Percentiles rank a stretch among this genome's conserved stretches.
Evolutionary conservation across 2,888 invertebrate genomes (phyloP).

Genomic region (Pheosia tremula): DNA sequence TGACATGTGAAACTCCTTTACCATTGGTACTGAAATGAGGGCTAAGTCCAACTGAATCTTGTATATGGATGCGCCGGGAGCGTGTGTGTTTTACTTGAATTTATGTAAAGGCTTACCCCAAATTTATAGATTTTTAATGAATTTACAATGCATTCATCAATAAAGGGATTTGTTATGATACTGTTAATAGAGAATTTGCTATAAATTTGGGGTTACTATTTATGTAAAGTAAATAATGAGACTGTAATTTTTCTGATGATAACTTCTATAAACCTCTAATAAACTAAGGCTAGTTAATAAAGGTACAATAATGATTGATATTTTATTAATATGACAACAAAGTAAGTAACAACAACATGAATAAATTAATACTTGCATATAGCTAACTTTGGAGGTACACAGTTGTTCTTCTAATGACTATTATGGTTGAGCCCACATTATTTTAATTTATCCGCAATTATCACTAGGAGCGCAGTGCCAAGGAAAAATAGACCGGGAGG

Average conservation of each 20-base stretch:
- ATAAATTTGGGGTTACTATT: background rate
- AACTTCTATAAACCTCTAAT: too few relatives aligned
- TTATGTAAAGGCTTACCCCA: too few relatives aligned
- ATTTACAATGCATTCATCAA: too few relatives aligned
- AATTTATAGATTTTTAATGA: too few relatives aligned
- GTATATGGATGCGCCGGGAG: too few relatives aligned
- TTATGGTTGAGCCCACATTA: conserved; percentile 46
- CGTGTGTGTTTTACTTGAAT: too few relatives aligned
- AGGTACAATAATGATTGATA: conserved; percentile 4
- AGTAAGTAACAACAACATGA: conserved; percentile 52
- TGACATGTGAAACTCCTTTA: too few relatives aligned
- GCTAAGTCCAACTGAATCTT: too few relatives aligned
- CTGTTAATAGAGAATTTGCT: too few relatives aligned
- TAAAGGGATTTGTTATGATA: too few relatives aligned
- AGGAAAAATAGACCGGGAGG: conserved; percentile 76
- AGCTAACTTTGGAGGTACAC: conserved; percentile 61
- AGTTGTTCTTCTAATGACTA: conserved; percentile 52
- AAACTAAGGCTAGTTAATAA: background rate
- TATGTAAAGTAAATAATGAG: background rate
- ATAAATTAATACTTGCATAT: conserved; percentile 71
- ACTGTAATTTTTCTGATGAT: background rate
- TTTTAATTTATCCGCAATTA: conserved; percentile 78
- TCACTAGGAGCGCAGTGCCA: conserved; percentile 75
- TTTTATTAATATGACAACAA: conserved; percentile 51
- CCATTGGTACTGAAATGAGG: too few relatives aligned